Evolutionary conservation across 2,797 vertebrate species (phyloP).

Genomic region (Gobionotothen gibberifrons): DNA sequence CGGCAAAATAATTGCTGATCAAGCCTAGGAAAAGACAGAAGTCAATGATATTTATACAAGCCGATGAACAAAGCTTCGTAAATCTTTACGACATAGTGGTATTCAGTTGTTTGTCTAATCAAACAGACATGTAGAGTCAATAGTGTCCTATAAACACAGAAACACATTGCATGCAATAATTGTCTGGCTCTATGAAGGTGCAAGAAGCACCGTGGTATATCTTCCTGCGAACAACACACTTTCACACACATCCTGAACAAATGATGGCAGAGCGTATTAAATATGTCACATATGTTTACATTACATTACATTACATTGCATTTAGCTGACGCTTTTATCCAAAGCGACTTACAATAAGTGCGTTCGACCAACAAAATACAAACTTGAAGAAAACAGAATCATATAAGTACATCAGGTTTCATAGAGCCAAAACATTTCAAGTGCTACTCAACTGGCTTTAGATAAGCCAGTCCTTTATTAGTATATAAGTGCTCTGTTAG

Average conservation of each 20-base stretch:
- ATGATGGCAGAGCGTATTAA: constrained; percentile 5
- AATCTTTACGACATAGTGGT: constrained; percentile 24
- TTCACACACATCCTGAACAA: constrained; percentile 11
- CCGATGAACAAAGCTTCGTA: constrained; percentile 3
- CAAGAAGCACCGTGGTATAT: constrained; percentile 16
- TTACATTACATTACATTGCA: too few relatives aligned
- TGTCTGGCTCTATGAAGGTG: constrained; percentile 8
- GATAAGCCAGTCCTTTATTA: too few relatives aligned
- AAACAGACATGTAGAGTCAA: constrained; percentile 18
- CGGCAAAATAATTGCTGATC: neutral
- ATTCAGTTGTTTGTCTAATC: constrained; percentile 26
- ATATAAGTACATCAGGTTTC: too few relatives aligned
- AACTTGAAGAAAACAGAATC: too few relatives aligned
- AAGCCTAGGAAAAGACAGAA: constrained; percentile 14
- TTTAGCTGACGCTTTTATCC: too few relatives aligned
- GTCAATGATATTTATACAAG: constrained; percentile 40
- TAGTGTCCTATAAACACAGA: constrained; percentile 22
- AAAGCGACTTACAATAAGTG: too few relatives aligned
- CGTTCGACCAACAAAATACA: too few relatives aligned
- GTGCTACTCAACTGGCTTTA: too few relatives aligned
- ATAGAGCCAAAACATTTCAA: too few relatives aligned
- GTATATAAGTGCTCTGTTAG: too few relatives aligned
- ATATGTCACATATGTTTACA: constrained; percentile 14
- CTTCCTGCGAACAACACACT: constrained; percentile 35
- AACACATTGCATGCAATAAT: constrained; percentile 15